phyloP scores from a whole-genome alignment of 2,113 vertebrate genomes.

The Conger conger region DNA sequence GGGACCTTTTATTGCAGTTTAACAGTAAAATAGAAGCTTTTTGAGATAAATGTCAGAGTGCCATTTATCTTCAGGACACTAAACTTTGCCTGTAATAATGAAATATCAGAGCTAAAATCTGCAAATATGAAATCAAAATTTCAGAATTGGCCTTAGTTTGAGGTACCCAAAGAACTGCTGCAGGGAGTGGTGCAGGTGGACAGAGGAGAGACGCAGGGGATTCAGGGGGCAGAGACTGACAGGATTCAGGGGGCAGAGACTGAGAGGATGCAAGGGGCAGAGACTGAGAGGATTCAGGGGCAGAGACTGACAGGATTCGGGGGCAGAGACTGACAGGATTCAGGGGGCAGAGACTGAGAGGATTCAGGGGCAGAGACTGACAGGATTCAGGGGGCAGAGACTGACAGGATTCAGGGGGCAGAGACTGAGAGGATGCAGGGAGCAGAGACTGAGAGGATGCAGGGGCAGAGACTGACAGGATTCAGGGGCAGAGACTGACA shows the following conservation, averaged over 20 bases:
- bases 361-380: no score
- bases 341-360: neutral
- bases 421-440: neutral
- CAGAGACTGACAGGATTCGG: no score
- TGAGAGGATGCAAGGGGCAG: no score
- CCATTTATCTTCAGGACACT: constrained; percentile 65
- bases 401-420: no score
- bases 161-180: neutral
- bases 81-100: constrained; percentile 74
- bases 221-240: neutral
- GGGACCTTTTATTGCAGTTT: constrained; percentile 71
- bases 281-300: no score
- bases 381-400: no score
- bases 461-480: no score
- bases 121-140: constrained; percentile 63
- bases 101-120: constrained; percentile 73
- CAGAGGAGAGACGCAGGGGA: neutral
- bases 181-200: neutral
- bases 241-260: neutral
- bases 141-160: constrained; percentile 36
- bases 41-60: constrained; percentile 72
- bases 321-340: no score
- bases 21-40: constrained; percentile 76
- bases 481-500: no score
- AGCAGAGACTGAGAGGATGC: neutral